Evolutionary conservation across 2,113 vertebrate genomes (phyloP).

Genomic region (Motacilla alba): DNA sequence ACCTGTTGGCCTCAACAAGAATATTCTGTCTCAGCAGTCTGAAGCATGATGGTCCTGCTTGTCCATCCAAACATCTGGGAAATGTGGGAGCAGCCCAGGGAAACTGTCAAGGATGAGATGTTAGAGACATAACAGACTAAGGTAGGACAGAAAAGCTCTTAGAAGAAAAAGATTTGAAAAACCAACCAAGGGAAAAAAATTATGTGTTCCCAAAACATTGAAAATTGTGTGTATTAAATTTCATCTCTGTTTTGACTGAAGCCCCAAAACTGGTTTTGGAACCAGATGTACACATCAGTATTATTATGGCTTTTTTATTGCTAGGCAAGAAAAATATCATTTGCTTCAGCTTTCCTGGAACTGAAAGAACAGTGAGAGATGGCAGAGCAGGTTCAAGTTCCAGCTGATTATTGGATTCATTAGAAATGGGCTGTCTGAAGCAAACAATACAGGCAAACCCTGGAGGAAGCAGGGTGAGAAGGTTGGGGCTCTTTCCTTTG

Average conservation of each 20-base stretch:
- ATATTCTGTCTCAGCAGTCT: not conserved
- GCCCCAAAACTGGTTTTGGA: slow-evolving; percentile 32
- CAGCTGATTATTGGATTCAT: slow-evolving; percentile 18
- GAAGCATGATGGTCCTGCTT: not conserved
- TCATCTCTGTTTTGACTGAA: slow-evolving; percentile 38
- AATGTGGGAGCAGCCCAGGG: not conserved
- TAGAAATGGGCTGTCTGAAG: slow-evolving; percentile 11
- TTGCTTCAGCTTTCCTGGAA: slow-evolving; percentile 43
- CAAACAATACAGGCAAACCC: not conserved
- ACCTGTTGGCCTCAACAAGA: not conserved
- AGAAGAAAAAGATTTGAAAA: not conserved
- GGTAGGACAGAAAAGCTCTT: not conserved
- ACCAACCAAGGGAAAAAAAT: not conserved
- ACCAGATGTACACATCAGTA: slow-evolving; percentile 25
- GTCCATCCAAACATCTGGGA: not conserved
- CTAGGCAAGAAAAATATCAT: slow-evolving; percentile 10
- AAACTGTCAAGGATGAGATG: not conserved
- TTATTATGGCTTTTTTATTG: slow-evolving; percentile 34
- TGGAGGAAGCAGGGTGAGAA: not conserved
- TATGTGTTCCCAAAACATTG: not conserved
- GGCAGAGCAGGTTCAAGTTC: slow-evolving; percentile 16
- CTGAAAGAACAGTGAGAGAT: slow-evolving; percentile 11
- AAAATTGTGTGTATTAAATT: slow-evolving; percentile 19
- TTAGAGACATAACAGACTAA: not conserved
- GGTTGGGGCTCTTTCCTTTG: not conserved